Conservation (phyloP, 1,140 invertebrate genomes). For the Drepana arcuata region DNA sequence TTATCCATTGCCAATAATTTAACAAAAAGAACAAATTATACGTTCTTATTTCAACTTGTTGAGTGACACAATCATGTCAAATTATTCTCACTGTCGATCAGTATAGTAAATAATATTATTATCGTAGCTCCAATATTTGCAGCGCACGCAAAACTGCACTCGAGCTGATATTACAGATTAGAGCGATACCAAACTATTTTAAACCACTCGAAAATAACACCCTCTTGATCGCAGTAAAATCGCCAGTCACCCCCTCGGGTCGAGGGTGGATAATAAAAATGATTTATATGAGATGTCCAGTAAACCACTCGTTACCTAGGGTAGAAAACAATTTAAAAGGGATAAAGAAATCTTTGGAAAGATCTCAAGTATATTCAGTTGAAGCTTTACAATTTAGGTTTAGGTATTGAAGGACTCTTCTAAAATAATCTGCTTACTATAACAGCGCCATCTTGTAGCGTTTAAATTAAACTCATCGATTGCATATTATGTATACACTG, state of each 20-base stretch:
- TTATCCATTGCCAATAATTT: too few relatives aligned
- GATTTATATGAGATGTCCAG: slow-evolving; percentile 62
- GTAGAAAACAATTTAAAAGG: slow-evolving; percentile 59
- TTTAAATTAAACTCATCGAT: too few relatives aligned
- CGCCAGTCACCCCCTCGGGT: slow-evolving; percentile 32
- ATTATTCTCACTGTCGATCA: too few relatives aligned
- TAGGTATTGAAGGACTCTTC: too few relatives aligned
- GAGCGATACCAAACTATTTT: slow-evolving; percentile 43
- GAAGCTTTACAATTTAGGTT: too few relatives aligned
- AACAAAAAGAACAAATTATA: too few relatives aligned
- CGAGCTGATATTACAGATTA: slow-evolving; percentile 40
- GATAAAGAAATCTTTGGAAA: neutral
- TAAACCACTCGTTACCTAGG: slow-evolving; percentile 40
- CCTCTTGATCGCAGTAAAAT: slow-evolving; percentile 25
- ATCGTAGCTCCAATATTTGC: slow-evolving; percentile 10
- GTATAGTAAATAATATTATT: too few relatives aligned
- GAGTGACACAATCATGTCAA: too few relatives aligned
- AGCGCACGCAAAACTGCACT: slow-evolving; percentile 46
- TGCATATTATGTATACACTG: slow-evolving; percentile 37
- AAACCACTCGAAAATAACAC: slow-evolving; percentile 40
- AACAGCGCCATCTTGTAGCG: too few relatives aligned
- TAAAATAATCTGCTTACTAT: too few relatives aligned
- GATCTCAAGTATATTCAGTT: neutral
- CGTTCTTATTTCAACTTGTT: too few relatives aligned
- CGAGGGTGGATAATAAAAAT: slow-evolving; percentile 53